Evolutionary conservation across 2,888 invertebrate species (phyloP), one percentile per base, ranked within the genome.

Genomic region (Parthenolecanium corni): DNA sequence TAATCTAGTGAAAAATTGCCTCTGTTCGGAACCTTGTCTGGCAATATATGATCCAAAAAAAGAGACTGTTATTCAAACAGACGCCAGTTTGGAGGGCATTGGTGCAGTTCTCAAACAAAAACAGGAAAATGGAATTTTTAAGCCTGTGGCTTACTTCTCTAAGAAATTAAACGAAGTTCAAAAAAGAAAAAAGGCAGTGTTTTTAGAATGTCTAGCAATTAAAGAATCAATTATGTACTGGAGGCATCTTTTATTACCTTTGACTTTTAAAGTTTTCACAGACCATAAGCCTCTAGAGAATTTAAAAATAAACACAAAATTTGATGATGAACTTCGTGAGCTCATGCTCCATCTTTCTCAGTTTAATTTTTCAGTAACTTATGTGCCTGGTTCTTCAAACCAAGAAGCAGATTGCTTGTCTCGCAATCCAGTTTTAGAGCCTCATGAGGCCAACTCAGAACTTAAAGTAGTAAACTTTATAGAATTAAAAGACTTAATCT

Each of bases 121-220:
- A 62, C 66, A 69, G 54, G 2, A 18, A 51, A 64, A 68, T 66
- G 64, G 63, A 23, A 38, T 63, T 61, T 62, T 47, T 67, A 64
- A 58, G 44, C 42, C 67, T 21, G 68, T 67, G 52, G 68, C 68
- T 18, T 68, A 64, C 52, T 68, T 67, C 53, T 68, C 68, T 56
- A 68, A 68, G 65, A 70, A 69, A 66, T 56, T 68, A 23, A 69
- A 66, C 51, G 66, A 68, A 23, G 12, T 42, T 47, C 66, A 67
- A 66, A 68, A 67, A 47, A 65, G 57, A 52, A 64, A 65, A 46
- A 65, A 64, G 38, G 64, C 63, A n/a, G 52, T 64, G 16, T 62
- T 61, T 23, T 36, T 66, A 6, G 58, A 65, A 57, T 62, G 64
- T n/a, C 25, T 63, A 16, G 66, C 65, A 18, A 65, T 65, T 12